Percentiles rank a stretch among this genome's conserved stretches.
Evolutionary conservation across 2,113 vertebrate species (phyloP).

Genomic region (Calypte anna): DNA sequence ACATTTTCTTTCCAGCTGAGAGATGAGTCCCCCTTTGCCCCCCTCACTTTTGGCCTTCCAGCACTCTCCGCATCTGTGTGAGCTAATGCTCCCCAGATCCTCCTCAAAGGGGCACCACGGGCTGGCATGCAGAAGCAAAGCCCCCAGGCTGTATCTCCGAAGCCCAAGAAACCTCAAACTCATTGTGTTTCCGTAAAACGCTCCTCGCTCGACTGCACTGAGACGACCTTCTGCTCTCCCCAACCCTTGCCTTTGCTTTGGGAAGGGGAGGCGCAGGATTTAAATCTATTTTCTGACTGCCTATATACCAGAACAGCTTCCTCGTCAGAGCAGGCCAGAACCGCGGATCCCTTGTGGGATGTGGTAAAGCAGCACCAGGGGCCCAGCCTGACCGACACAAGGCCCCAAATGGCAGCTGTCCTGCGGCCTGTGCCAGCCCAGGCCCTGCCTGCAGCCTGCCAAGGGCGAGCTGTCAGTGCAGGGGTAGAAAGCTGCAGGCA

Average conservation of each 20-base stretch:
- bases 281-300: background rate
- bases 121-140: background rate
- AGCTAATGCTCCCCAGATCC: constrained; percentile 56
- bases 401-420: rapidly evolving
- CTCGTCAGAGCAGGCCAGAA: rapidly evolving
- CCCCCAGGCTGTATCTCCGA: background rate
- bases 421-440: rapidly evolving
- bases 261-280: background rate
- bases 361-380: rapidly evolving
- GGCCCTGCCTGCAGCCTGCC: rapidly evolving
- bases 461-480: rapidly evolving
- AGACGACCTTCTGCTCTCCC: background rate
- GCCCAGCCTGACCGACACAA: rapidly evolving
- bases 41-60: background rate
- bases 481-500: background rate
- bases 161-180: constrained; percentile 45
- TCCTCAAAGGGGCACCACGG: background rate
- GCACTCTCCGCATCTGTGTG: background rate
- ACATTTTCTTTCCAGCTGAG: constrained; percentile 10
- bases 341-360: background rate
- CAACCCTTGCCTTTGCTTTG: background rate
- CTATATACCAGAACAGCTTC: background rate
- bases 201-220: constrained; percentile 26
- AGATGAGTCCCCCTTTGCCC: rapidly evolving
- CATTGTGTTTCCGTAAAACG: constrained; percentile 48